Evolutionary conservation across 2,797 vertebrate genomes (phyloP), one percentile per base, ranked within the genome.

Genomic region (Alcedo atthis): DNA sequence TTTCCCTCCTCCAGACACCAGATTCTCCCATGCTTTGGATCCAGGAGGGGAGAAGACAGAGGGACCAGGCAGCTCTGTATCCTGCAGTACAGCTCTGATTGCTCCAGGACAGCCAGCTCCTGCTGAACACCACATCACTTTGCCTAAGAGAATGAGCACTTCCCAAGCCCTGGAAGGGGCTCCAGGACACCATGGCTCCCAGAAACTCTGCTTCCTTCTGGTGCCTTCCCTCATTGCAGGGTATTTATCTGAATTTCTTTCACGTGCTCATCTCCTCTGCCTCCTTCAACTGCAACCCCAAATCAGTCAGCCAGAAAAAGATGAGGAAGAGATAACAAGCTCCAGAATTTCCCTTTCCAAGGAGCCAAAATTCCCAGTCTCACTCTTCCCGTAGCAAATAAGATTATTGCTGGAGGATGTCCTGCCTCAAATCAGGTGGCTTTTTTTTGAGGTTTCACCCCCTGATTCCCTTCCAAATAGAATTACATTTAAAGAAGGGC

Each of bases 381-480:
- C 88, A 69, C 88, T 76, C 90, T 94, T 89, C 92, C 25, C 12
- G 58, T 49, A 66, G 86, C 55, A 96, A 96, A 92, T 71, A 51
- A 87, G 79, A 85, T 78, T 89, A 79, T 83, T 90, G 88, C 83
- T 95, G 69, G 88, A 93, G 90, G 87, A 95, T 8, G 62, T 59
- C 68, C 81, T 94, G 71, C 84, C 58, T 80, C 62, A 81, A 64
- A 85, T 89, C 91, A 93, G 90, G 88, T 92, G 62, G 62, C 46
- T 66, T 95, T 94, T 94, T 96, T 79, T 71, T 92, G 71, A 91
- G 85, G 90, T 90, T 92, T 93, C 76, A 92, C 71, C 85, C 62
- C 78, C 69, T 87, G 75, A 75, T 45, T 93, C 21, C 28, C 21
- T 85, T 93, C 84, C 94, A 94, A 87, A 71, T 5, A 59, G 84